phyloP scores from a whole-genome alignment of 1,140 invertebrate species.

The Hypsibius dujardini region DNA sequence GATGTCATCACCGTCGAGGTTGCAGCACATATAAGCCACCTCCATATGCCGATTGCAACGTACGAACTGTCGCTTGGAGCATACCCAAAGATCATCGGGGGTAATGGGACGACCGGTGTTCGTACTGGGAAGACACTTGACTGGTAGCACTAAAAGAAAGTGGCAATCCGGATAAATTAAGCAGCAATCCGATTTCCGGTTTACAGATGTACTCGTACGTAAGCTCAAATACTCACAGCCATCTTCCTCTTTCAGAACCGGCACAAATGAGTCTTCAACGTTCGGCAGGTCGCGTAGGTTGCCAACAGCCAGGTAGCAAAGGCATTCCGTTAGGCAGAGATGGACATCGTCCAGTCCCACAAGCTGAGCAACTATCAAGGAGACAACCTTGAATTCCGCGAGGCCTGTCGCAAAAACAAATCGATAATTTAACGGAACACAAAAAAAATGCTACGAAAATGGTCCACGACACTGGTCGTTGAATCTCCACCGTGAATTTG shows the following conservation, averaged over 20 bases:
- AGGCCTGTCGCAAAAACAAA: not conserved
- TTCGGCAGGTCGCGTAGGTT: not conserved
- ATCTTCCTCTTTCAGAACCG: not conserved
- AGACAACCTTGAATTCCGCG: not conserved
- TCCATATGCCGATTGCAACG: slow-evolving; percentile 4
- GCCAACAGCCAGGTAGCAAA: not conserved
- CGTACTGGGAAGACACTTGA: not conserved
- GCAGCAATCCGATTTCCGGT: no score
- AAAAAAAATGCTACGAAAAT: no score
- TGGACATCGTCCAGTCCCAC: slow-evolving; percentile 1
- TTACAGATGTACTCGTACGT: no score
- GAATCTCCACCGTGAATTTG: no score
- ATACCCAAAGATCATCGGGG: not conserved
- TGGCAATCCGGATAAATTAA: not conserved
- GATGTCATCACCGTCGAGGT: not conserved
- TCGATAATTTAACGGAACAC: no score
- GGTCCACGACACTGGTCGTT: no score
- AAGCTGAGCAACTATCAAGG: not conserved
- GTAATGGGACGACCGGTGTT: not conserved
- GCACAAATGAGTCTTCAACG: not conserved
- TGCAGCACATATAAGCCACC: not conserved
- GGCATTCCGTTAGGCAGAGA: not conserved
- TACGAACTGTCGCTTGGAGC: not conserved
- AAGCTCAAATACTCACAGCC: not conserved
- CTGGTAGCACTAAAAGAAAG: no score